Base-by-base conservation (phyloP, 2,797 vertebrate species). In the Fistularia commersonii region DNA sequence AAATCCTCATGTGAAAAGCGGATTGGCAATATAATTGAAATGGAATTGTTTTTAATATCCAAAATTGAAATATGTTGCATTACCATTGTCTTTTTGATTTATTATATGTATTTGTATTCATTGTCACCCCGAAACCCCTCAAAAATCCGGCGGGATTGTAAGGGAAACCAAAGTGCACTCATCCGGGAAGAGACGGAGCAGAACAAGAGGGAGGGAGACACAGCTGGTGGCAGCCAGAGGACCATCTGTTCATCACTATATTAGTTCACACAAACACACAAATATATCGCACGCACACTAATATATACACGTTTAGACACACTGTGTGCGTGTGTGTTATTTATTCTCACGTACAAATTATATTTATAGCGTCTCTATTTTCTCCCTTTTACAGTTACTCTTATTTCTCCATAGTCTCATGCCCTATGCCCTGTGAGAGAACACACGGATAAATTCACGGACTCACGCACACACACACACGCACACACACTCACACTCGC, bases 161-260 rank as follows among this genome's bases (percentile, higher is more conserved):
- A 57, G 61, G 62, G 64, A 73, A 59, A 3, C 38, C 33, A 40
- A 49, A 65, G 69, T 54, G 66, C 67, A 55, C 57, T 61, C 45
- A n/a, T 56, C 46, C 50, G 69, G 44, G 54, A 13, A 44, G 37
- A 60, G 8, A 34, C 11, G n/a, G 23, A 61, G 57, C 13, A 58
- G 46, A 72, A 58, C 39, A 68, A 53, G 64, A 63, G 51, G 54
- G 74, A 61, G 64, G 49, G 65, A 79, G 82, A 61, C 89, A 89
- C 91, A 93, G 92, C 93, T 93, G 93, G 90, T 84, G 86, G 88
- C 91, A 93, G 91, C 92, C 91, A 92, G 85, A 81, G 79, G 80
- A 84, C 91, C 93, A 94, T 92, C 93, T 94, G 94, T 89, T 91
- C 80, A 72, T 82, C 77, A 84, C 85, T 90, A 61, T 79, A 79